Evolutionary conservation across 2,797 vertebrate species (phyloP).

Genomic region (Enoplosus armatus): DNA sequence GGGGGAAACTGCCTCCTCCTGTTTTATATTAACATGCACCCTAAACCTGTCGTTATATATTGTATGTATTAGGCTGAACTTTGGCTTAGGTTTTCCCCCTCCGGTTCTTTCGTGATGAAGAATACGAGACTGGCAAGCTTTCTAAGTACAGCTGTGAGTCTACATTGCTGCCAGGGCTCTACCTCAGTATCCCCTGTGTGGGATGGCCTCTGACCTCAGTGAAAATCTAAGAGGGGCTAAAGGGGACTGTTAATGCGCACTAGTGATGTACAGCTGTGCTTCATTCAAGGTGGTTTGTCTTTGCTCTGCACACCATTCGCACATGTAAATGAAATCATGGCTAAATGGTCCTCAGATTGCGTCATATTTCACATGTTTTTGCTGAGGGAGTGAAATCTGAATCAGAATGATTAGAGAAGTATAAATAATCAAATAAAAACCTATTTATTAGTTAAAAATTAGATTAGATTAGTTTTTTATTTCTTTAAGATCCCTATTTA

Average conservation of each 20-base stretch:
- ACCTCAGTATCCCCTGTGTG: conserved; percentile 61
- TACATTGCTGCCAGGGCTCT: conserved; percentile 51
- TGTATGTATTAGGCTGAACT: conserved; percentile 64
- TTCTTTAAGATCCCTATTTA: neutral
- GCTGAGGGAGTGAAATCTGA: neutral
- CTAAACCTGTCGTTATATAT: conserved; percentile 74
- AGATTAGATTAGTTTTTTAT: neutral
- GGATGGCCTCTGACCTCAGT: conserved; percentile 71
- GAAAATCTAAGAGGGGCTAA: conserved; percentile 60
- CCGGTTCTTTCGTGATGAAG: conserved; percentile 58
- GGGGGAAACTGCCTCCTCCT: conserved; percentile 58
- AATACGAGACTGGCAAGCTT: conserved; percentile 54
- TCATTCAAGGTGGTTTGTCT: conserved; percentile 52
- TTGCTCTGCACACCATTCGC: conserved; percentile 19
- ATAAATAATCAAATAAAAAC: neutral
- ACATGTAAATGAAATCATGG: conserved; percentile 38
- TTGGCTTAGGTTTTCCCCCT: conserved; percentile 50
- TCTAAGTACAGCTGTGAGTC: conserved; percentile 70
- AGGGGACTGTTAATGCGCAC: conserved; percentile 61
- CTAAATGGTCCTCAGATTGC: conserved; percentile 23
- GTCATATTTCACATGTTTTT: conserved; percentile 32
- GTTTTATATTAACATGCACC: conserved; percentile 72
- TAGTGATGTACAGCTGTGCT: conserved; percentile 60
- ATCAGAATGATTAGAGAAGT: conserved; percentile 5
- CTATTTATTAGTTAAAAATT: neutral